phyloP scores from a whole-genome alignment of 2,113 vertebrate species.

The Pelusios castaneus region DNA sequence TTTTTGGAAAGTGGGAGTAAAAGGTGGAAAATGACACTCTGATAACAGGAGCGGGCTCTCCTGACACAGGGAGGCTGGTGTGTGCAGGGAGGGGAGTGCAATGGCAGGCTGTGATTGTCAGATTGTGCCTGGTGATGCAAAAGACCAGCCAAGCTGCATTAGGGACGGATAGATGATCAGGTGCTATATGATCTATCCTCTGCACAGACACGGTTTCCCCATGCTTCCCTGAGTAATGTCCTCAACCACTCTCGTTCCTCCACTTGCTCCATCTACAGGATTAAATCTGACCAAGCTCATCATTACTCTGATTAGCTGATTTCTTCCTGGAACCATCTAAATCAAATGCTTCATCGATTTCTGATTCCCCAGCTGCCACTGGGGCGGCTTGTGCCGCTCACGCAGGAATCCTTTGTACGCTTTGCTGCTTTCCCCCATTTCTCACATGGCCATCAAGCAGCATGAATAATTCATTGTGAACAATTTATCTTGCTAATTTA shows the following conservation, averaged over 20 bases:
- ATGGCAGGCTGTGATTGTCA: background rate
- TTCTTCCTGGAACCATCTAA: background rate
- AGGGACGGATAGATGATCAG: background rate
- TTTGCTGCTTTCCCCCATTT: background rate
- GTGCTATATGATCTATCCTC: accelerated
- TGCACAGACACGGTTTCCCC: background rate
- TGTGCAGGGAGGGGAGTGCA: background rate
- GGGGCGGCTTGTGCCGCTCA: background rate
- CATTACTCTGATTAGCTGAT: background rate
- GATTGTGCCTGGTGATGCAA: accelerated
- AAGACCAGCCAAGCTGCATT: accelerated
- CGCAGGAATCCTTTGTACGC: accelerated
- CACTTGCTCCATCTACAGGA: accelerated
- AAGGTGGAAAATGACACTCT: background rate
- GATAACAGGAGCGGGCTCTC: background rate
- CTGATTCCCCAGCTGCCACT: background rate
- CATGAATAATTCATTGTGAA: conserved; percentile 41
- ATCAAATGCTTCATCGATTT: background rate
- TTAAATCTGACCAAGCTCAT: background rate
- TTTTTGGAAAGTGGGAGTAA: background rate
- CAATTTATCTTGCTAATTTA: conserved; percentile 50
- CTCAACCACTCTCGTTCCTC: background rate
- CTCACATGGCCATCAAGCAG: background rate
- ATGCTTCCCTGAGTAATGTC: accelerated
- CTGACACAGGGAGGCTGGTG: background rate